Evolutionary conservation across 1,140 invertebrate species (phyloP).

Genomic region (Phortica variegata): DNA sequence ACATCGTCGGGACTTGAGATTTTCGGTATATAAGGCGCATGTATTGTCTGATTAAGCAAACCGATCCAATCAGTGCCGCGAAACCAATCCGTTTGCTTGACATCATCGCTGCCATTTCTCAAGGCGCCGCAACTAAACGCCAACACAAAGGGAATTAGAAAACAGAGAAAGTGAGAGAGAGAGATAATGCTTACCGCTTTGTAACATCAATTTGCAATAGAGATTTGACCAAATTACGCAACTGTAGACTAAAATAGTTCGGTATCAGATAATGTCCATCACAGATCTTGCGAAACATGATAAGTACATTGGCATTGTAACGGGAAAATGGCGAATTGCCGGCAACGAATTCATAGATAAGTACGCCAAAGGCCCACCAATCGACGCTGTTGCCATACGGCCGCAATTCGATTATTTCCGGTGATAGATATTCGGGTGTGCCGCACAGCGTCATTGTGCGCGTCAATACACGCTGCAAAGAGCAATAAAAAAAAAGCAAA

Average conservation of each 20-base stretch:
- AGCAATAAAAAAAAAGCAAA: neutral
- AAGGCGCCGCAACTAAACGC: slow-evolving; percentile 66
- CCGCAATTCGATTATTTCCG: slow-evolving; percentile 88
- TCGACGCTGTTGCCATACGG: slow-evolving; percentile 94
- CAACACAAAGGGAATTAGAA: neutral
- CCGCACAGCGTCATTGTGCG: slow-evolving; percentile 92
- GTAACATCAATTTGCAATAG: slow-evolving; percentile 80
- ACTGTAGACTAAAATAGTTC: slow-evolving; percentile 66
- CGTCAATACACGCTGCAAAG: slow-evolving; percentile 59
- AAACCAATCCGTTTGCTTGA: slow-evolving; percentile 69
- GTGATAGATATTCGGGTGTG: slow-evolving; percentile 91
- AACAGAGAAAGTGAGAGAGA: neutral
- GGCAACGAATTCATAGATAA: slow-evolving; percentile 79
- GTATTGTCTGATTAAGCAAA: slow-evolving; percentile 75
- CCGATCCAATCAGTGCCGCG: slow-evolving; percentile 76
- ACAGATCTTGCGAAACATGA: slow-evolving; percentile 85
- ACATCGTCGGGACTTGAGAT: neutral
- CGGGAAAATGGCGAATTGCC: slow-evolving; percentile 80
- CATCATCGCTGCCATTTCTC: slow-evolving; percentile 71
- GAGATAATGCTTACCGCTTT: slow-evolving; percentile 61
- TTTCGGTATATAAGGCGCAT: slow-evolving; percentile 73
- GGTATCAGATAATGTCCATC: slow-evolving; percentile 70
- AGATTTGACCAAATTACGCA: slow-evolving; percentile 82
- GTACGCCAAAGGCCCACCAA: slow-evolving; percentile 90
- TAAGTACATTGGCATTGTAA: slow-evolving; percentile 68